Evolutionary conservation across 2,113 vertebrate species (phyloP), one percentile per base, ranked within the genome.

Genomic region (Cavia porcellus): DNA sequence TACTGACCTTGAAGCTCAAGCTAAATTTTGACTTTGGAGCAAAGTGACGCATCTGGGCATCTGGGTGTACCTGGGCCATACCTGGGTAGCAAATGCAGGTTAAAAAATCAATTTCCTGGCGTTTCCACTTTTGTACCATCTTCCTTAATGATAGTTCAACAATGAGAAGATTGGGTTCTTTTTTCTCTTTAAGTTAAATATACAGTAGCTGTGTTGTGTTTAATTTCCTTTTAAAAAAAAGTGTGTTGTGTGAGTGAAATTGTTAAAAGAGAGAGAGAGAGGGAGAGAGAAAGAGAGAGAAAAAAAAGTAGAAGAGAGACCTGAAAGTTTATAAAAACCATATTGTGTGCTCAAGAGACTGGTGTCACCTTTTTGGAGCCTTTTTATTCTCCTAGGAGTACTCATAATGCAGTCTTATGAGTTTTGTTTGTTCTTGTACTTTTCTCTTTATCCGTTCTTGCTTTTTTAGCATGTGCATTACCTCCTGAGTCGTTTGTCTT

Each of bases 171-270:
- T 82, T 64, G 90, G 14, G 0, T 0, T 7, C 59, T 42, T 86
- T 57, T 82, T 11, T 1, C 95, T 96, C 98, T 98, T 98, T 97
- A 97, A 98, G 98, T 98, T 98, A 98, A 98, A 98, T 89, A 95
- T 98, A 98, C 98, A 99, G 98, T 98, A 98, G 97, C 97, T 98
- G 98, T 98, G 98, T 98, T 99, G 98, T 98, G 86, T 98, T 98
- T 98, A 98, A 98, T 98, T 98, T 99, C 97, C 98, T 98, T 38
- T 38, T 98, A 93, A 93, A 89, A 94, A 93, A 93, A 96, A 86
- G 47, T 86, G 45, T 30, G 57, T 75, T 84, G 35, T 91, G 75
- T 47, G 59, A 25, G 30, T 94, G 93, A 98, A 97, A 97, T 52
- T 61, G 72, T 47, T 47, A 45, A 28, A 30, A 77, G 28, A 75